Conservation (phyloP, 53 echinoderm and acorn worm species). For the Patiria pectinifera region DNA sequence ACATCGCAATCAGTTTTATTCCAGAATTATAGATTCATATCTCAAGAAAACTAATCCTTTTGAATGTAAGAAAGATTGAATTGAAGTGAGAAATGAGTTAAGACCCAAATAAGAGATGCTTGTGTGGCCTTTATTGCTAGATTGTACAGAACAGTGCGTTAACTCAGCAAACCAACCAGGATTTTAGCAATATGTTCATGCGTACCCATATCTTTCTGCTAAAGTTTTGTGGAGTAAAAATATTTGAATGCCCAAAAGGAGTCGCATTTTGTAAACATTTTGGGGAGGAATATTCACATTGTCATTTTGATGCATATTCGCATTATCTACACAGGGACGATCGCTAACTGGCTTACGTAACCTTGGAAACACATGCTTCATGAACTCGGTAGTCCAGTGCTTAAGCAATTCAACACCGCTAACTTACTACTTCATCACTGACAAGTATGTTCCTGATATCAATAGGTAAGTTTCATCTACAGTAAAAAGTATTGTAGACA, state of each 20-base stretch:
- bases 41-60: neutral
- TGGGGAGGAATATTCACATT: neutral
- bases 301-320: neutral
- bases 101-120: neutral
- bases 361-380: slow-evolving; percentile 97
- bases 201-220: too few species aligned
- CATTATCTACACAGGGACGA: slow-evolving; percentile 72
- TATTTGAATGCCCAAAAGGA: too few species aligned
- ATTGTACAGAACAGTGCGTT: neutral
- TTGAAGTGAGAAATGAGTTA: neutral
- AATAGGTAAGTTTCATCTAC: slow-evolving; percentile 74
- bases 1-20: too few species aligned
- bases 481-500: neutral
- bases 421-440: slow-evolving; percentile 86
- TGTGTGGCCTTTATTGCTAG: neutral
- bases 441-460: slow-evolving; percentile 79
- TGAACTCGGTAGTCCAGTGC: slow-evolving; percentile 98
- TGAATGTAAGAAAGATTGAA: neutral
- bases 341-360: slow-evolving; percentile 93
- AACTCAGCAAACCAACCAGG: neutral
- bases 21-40: neutral
- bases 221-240: too few species aligned
- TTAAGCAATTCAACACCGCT: slow-evolving; percentile 82
- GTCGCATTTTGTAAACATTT: too few species aligned
- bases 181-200: too few species aligned